These are phyloP conservation scores for Semnornis frantzii DNA, from an alignment of 2,113 vertebrate genomes.

Conservation along the genomic window DNA sequence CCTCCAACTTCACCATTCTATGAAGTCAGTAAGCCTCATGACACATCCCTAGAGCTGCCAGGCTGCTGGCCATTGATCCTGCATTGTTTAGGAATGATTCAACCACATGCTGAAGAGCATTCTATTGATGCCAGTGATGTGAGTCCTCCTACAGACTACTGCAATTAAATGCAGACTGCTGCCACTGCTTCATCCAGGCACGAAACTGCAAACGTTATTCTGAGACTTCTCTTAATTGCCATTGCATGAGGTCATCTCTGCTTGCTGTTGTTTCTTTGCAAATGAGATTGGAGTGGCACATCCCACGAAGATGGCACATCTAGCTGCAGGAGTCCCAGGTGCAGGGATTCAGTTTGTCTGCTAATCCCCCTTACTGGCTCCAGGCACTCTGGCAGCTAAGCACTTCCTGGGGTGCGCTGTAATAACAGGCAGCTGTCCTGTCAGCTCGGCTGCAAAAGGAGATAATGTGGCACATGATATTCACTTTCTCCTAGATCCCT, in stretches of 20 bases:
- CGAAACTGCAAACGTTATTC: slow-evolving; percentile 46
- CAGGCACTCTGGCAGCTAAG: slow-evolving; percentile 68
- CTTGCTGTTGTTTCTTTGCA: slow-evolving; percentile 67
- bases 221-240: slow-evolving; percentile 62
- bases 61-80: no score
- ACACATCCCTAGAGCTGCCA: no score
- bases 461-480: slow-evolving; percentile 61
- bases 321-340: slow-evolving; percentile 73
- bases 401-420: slow-evolving; percentile 75
- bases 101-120: neutral
- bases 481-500: slow-evolving; percentile 25
- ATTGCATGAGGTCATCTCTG: slow-evolving; percentile 36
- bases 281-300: slow-evolving; percentile 67
- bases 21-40: no score
- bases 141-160: slow-evolving; percentile 56
- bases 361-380: slow-evolving; percentile 71
- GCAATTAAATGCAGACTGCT: slow-evolving; percentile 44
- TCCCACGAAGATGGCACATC: slow-evolving; percentile 33
- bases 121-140: neutral
- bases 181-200: slow-evolving; percentile 34
- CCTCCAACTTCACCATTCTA: no score
- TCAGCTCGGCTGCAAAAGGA: slow-evolving; percentile 69
- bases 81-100: no score
- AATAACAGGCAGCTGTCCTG: slow-evolving; percentile 82
- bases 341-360: slow-evolving; percentile 73